Evolutionary conservation across 2,888 invertebrate genomes (phyloP).

Genomic region (Plagodis dolabraria): DNA sequence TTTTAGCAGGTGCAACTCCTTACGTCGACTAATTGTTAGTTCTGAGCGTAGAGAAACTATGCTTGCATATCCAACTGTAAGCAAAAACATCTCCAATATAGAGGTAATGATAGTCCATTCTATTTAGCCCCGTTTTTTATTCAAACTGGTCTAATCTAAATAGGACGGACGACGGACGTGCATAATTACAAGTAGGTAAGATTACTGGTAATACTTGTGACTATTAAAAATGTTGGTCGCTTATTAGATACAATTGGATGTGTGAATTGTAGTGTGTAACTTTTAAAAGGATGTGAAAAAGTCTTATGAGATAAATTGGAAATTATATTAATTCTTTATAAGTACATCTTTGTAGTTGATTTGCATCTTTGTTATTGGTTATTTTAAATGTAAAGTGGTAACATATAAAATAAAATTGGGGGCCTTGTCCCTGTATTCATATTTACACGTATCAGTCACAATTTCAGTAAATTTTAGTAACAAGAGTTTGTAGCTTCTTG

Average conservation of each 20-base stretch:
- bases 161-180: slow-evolving; percentile 57
- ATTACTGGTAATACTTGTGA: slow-evolving; percentile 8
- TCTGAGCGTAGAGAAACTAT: slow-evolving; percentile 55
- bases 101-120: slow-evolving; percentile 61
- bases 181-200: slow-evolving; percentile 42
- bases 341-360: neutral
- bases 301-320: slow-evolving; percentile 2
- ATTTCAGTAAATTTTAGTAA: no score
- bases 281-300: slow-evolving; percentile 19
- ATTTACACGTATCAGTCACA: no score
- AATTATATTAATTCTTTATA: neutral
- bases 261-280: slow-evolving; percentile 9
- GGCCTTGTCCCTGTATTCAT: no score
- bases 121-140: slow-evolving; percentile 37
- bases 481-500: no score
- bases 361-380: neutral
- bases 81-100: slow-evolving; percentile 65
- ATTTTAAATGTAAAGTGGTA: no score
- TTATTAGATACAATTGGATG: slow-evolving; percentile 20
- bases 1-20: slow-evolving; percentile 76
- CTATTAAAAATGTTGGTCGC: slow-evolving; percentile 20
- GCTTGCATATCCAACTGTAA: slow-evolving; percentile 58
- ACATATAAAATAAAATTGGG: no score
- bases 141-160: slow-evolving; percentile 43
- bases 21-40: slow-evolving; percentile 68